These are phyloP conservation scores for Istiophorus platypterus DNA, from an alignment of 2,113 vertebrate genomes.

Conservation along the genomic window DNA sequence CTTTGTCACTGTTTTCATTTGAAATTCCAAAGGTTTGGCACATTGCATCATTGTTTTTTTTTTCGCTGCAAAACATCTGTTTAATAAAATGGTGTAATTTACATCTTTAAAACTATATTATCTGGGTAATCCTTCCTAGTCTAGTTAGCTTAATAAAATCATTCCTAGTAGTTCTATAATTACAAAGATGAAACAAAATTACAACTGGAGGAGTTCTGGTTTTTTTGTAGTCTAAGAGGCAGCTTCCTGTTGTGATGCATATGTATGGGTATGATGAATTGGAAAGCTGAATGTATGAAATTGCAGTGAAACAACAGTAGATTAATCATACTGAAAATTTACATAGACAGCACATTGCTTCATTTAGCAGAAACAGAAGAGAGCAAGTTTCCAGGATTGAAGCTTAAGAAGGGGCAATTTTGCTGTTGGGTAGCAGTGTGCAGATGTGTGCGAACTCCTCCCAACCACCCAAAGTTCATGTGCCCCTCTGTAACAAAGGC, in stretches of 20 bases:
- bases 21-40: not conserved
- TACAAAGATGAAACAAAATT: constrained; percentile 13
- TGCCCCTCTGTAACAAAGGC: constrained; percentile 56
- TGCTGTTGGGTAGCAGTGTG: constrained; percentile 40
- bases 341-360: constrained; percentile 49
- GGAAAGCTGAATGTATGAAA: constrained; percentile 33
- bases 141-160: constrained; percentile 24
- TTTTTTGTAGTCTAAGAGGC: constrained; percentile 21
- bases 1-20: constrained; percentile 43
- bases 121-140: constrained; percentile 10
- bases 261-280: not conserved
- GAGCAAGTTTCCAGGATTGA: constrained; percentile 53
- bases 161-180: not conserved
- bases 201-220: not conserved
- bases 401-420: constrained; percentile 19
- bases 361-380: constrained; percentile 36
- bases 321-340: constrained; percentile 62
- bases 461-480: constrained; percentile 53
- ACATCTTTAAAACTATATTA: constrained; percentile 15
- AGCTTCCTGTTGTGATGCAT: constrained; percentile 24
- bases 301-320: constrained; percentile 49
- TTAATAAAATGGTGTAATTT: not conserved
- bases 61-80: constrained; percentile 21
- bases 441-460: constrained; percentile 50
- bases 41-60: not conserved